Percentiles rank a stretch among this genome's conserved stretches.
Evolutionary conservation across 2,888 invertebrate species (phyloP).

Genomic region (Conomelus anceps): DNA sequence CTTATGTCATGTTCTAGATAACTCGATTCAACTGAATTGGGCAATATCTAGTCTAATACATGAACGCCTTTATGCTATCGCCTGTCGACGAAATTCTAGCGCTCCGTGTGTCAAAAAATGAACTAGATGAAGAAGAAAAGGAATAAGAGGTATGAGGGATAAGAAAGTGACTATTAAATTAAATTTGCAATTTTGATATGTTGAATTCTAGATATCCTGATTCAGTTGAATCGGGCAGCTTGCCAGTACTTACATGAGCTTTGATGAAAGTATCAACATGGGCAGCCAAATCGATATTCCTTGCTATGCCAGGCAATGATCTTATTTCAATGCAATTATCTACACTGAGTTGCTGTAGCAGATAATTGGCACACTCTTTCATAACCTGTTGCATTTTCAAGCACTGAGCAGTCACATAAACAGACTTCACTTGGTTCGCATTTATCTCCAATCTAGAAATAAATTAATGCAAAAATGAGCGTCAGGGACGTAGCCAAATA

Average conservation of each 20-base stretch:
- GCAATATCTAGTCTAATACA: too few species aligned
- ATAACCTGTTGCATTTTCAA: constrained; percentile 70
- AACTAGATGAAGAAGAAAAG: not conserved
- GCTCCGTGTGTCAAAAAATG: too few species aligned
- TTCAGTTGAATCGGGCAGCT: too few species aligned
- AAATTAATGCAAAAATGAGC: constrained; percentile 10
- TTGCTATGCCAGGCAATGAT: constrained; percentile 50
- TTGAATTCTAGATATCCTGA: too few species aligned
- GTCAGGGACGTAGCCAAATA: not conserved
- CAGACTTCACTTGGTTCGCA: constrained; percentile 57
- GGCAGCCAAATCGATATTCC: constrained; percentile 49
- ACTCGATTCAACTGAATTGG: too few species aligned
- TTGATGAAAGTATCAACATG: constrained; percentile 65
- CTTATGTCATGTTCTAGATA: too few species aligned
- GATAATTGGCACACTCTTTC: constrained; percentile 61
- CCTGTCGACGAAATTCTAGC: too few species aligned
- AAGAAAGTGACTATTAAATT: not conserved
- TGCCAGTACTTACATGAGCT: constrained; percentile 52
- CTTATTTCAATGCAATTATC: constrained; percentile 51
- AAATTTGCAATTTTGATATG: too few species aligned
- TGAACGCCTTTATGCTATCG: too few species aligned
- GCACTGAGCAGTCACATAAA: constrained; percentile 72
- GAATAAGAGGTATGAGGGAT: not conserved
- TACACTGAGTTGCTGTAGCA: constrained; percentile 57
- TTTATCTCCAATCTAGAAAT: constrained; percentile 47